phyloP scores from a whole-genome alignment of 1,140 invertebrate genomes.

The Trichogramma pretiosum region DNA sequence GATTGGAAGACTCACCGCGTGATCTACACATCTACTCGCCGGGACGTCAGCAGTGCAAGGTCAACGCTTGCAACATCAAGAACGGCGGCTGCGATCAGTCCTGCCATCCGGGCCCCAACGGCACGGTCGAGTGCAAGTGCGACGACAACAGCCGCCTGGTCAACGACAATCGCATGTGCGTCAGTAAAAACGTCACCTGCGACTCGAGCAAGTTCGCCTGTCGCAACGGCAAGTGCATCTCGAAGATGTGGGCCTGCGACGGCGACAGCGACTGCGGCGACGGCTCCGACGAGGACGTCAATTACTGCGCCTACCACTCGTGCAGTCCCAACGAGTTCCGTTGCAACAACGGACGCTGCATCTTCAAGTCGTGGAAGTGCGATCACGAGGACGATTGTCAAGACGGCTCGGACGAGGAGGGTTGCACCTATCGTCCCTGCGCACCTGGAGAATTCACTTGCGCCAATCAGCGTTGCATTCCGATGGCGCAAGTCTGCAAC shows the following conservation, averaged over 20 bases:
- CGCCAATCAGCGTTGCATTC: slow-evolving; percentile 81
- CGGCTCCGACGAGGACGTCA: slow-evolving; percentile 83
- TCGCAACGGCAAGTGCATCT: slow-evolving; percentile 89
- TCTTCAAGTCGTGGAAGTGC: slow-evolving; percentile 91
- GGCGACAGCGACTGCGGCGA: slow-evolving; percentile 93
- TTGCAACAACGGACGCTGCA: slow-evolving; percentile 89
- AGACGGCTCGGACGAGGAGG: slow-evolving; percentile 84
- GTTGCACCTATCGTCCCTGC: slow-evolving; percentile 84
- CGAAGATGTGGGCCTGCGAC: slow-evolving; percentile 92
- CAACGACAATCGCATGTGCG: slow-evolving; percentile 87
- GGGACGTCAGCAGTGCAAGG: slow-evolving; percentile 68
- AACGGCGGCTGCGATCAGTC: slow-evolving; percentile 95
- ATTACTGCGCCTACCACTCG: slow-evolving; percentile 89
- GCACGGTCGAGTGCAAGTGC: slow-evolving; percentile 78
- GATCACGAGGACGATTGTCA: slow-evolving; percentile 93
- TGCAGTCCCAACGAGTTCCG: slow-evolving; percentile 88
- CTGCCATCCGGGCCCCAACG: slow-evolving; percentile 81
- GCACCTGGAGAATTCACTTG: slow-evolving; percentile 91
- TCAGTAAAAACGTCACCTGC: slow-evolving; percentile 79
- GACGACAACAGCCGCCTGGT: slow-evolving; percentile 79
- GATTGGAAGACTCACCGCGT: slow-evolving; percentile 80
- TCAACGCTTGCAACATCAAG: slow-evolving; percentile 80
- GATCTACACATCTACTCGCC: slow-evolving; percentile 85
- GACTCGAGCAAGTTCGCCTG: slow-evolving; percentile 87
- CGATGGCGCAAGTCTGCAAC: slow-evolving; percentile 79